Conservation (phyloP, 1,140 invertebrate species). For the Megalopta genalis region DNA sequence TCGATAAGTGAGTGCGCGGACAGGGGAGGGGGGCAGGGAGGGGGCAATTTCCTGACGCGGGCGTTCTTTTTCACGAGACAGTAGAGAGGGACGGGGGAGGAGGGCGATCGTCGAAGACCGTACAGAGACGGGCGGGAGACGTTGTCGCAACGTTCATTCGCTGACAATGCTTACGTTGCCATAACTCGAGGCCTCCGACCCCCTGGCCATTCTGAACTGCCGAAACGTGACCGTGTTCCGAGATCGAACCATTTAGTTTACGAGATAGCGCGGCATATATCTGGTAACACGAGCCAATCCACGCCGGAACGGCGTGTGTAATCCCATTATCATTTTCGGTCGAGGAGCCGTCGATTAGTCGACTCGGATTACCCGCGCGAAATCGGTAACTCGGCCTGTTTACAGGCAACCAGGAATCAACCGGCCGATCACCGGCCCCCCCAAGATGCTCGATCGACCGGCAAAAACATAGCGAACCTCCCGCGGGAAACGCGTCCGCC, state of each 20-base stretch:
- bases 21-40: background rate
- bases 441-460: background rate
- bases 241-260: slow-evolving; percentile 28
- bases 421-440: background rate
- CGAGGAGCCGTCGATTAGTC: slow-evolving; percentile 16
- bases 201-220: background rate
- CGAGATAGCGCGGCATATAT: slow-evolving; percentile 24
- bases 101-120: too few species aligned
- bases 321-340: slow-evolving; percentile 34
- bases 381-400: background rate
- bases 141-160: slow-evolving; percentile 11
- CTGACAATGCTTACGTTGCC: slow-evolving; percentile 37
- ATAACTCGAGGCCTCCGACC: slow-evolving; percentile 10
- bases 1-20: background rate
- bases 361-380: background rate
- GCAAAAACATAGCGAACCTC: too few species aligned
- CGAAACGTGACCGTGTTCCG: slow-evolving; percentile 38
- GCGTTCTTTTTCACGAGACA: slow-evolving; percentile 6
- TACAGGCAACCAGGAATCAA: background rate
- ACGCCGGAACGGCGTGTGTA: background rate
- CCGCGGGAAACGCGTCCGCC: too few species aligned
- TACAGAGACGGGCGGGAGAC: background rate
- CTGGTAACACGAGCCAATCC: slow-evolving; percentile 15
- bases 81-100: background rate
- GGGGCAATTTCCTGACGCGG: slow-evolving; percentile 21